These are phyloP conservation scores for Typhlomys cinereus DNA, from an alignment of 2,113 vertebrate genomes.

Conservation along the genomic window DNA sequence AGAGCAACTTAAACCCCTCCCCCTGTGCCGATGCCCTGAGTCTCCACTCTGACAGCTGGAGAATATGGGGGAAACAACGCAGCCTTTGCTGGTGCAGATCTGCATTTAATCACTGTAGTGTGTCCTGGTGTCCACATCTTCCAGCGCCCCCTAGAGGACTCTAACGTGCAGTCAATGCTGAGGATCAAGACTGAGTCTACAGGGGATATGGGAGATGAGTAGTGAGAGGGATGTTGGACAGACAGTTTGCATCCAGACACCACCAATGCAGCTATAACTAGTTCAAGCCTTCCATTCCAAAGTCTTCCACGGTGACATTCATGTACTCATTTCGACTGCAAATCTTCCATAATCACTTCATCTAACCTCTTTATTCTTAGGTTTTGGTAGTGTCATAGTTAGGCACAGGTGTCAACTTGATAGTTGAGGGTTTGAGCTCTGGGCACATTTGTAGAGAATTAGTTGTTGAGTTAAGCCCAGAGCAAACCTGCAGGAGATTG, in stretches of 20 bases:
- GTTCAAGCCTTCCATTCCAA: accelerated
- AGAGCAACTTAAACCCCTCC: background rate
- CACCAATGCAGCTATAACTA: background rate
- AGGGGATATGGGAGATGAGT: too few species aligned
- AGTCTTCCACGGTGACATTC: background rate
- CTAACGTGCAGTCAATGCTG: background rate
- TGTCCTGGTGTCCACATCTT: background rate
- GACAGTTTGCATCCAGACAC: accelerated
- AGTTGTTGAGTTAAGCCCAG: too few species aligned
- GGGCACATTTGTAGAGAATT: too few species aligned
- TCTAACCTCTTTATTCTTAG: background rate
- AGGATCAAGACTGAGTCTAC: background rate
- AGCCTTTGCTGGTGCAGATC: background rate
- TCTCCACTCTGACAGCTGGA: background rate
- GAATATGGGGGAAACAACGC: too few species aligned
- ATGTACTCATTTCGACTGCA: background rate
- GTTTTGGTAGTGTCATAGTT: background rate
- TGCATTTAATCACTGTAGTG: background rate
- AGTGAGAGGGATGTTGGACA: too few species aligned
- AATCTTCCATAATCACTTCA: background rate
- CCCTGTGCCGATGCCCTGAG: background rate
- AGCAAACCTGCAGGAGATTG: too few species aligned
- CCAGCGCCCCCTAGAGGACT: background rate
- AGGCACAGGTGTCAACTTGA: too few species aligned
- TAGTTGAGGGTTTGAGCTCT: too few species aligned